These are phyloP conservation scores for Lucilia sericata DNA, from an alignment of 1,140 invertebrate genomes.

Conservation along the genomic window DNA sequence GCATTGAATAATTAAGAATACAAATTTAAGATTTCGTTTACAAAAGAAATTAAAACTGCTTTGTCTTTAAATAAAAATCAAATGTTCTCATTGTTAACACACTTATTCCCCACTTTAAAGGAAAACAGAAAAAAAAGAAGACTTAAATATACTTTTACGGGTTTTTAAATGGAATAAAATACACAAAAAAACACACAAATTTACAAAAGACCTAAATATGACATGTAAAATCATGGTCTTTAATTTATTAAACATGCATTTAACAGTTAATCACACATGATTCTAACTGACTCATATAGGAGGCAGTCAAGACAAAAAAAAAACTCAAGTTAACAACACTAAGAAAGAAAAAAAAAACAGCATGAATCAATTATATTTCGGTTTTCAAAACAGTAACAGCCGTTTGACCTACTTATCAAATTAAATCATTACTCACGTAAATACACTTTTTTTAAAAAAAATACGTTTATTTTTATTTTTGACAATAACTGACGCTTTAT, in stretches of 20 bases:
- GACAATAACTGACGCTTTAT: conserved; percentile 8
- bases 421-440: conserved; percentile 43
- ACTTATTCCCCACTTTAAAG: too few relatives aligned
- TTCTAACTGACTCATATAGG: conserved; percentile 28
- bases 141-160: too few relatives aligned
- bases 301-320: neutral
- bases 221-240: conserved; percentile 44
- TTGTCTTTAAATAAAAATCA: too few relatives aligned
- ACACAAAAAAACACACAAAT: neutral
- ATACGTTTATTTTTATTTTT: neutral
- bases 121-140: too few relatives aligned
- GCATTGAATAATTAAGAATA: too few relatives aligned
- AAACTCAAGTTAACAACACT: neutral
- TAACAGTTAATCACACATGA: conserved; percentile 34
- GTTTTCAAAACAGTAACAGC: conserved; percentile 33
- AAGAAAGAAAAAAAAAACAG: neutral
- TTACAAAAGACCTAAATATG: conserved; percentile 36
- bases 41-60: too few relatives aligned
- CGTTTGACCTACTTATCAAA: conserved; percentile 39
- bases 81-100: too few relatives aligned
- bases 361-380: conserved; percentile 19
- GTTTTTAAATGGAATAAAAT: too few relatives aligned
- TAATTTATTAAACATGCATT: conserved; percentile 41
- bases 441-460: neutral
- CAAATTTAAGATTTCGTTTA: too few relatives aligned